These are phyloP conservation scores for Poeciliopsis gracilis DNA, from an alignment of 2,797 vertebrate species.

Conservation along the genomic window DNA sequence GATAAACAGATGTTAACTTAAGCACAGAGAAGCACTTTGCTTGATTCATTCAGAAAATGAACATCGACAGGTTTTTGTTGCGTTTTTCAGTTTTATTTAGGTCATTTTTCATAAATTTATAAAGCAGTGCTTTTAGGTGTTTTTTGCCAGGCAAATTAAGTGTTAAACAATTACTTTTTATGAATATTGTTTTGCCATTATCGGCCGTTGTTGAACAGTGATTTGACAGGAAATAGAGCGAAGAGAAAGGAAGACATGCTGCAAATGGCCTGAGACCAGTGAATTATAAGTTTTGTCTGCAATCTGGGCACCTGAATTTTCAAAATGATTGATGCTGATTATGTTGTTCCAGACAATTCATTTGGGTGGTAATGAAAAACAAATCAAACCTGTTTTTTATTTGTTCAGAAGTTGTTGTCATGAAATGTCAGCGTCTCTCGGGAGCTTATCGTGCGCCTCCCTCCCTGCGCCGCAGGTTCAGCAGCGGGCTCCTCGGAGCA, in stretches of 20 bases:
- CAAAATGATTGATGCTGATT: neutral
- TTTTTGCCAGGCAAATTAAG: neutral
- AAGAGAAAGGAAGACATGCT: neutral
- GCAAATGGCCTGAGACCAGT: neutral
- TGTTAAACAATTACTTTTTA: neutral
- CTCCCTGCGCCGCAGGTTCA: conserved; percentile 39
- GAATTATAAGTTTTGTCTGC: neutral
- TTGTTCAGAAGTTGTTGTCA: neutral
- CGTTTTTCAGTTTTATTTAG: neutral
- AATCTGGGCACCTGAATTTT: neutral
- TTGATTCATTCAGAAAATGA: neutral
- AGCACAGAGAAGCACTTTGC: neutral
- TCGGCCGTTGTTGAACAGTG: neutral
- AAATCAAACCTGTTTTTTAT: neutral
- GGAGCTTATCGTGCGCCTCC: neutral
- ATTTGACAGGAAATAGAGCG: neutral
- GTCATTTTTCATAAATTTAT: neutral
- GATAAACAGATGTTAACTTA: neutral
- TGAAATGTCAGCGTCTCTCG: neutral
- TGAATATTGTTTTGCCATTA: neutral
- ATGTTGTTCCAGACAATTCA: neutral
- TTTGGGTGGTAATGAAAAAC: neutral
- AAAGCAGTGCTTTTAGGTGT: neutral
- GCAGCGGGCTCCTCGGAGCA: conserved; percentile 70
- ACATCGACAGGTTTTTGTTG: neutral